These are phyloP conservation scores for Scaptomyza montana DNA, from an alignment of 1,140 invertebrate species.

Conservation along the genomic window DNA sequence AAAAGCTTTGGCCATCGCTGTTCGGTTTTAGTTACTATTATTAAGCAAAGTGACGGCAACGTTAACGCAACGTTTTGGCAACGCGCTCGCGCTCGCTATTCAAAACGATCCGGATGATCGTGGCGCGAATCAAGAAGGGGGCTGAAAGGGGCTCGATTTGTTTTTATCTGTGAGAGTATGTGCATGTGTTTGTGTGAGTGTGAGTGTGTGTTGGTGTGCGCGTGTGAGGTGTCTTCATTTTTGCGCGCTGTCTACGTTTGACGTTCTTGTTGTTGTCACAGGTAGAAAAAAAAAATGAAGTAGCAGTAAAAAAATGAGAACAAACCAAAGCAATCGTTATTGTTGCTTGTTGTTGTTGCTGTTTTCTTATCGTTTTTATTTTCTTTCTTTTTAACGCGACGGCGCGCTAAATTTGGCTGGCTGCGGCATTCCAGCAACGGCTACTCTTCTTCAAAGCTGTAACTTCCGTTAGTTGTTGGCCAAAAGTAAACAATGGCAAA, in stretches of 20 bases:
- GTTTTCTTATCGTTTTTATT: neutral
- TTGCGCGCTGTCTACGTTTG: slow-evolving; percentile 31
- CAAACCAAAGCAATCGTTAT: slow-evolving; percentile 33
- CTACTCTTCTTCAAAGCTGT: slow-evolving; percentile 25
- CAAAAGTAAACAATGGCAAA: slow-evolving; percentile 66
- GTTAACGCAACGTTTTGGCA: slow-evolving; percentile 62
- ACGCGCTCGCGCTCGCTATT: slow-evolving; percentile 48
- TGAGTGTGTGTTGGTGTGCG: slow-evolving; percentile 11
- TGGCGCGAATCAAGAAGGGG: slow-evolving; percentile 7
- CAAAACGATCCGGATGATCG: slow-evolving; percentile 49
- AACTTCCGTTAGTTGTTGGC: slow-evolving; percentile 69
- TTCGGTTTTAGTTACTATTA: slow-evolving; percentile 69
- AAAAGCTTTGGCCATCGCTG: slow-evolving; percentile 49
- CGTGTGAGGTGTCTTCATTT: slow-evolving; percentile 42
- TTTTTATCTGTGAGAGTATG: slow-evolving; percentile 13
- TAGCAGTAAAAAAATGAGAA: slow-evolving; percentile 6
- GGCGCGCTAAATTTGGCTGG: slow-evolving; percentile 51
- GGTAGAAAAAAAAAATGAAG: slow-evolving; percentile 37
- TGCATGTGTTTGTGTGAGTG: slow-evolving; percentile 4
- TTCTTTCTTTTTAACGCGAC: slow-evolving; percentile 46
- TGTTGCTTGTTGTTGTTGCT: slow-evolving; percentile 6
- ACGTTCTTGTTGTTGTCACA: slow-evolving; percentile 46
- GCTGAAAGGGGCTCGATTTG: slow-evolving; percentile 15
- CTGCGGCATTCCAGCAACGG: slow-evolving; percentile 11
- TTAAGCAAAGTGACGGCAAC: slow-evolving; percentile 69